Conservation (phyloP, 2,113 vertebrate genomes). For the Chrysemys picta region DNA sequence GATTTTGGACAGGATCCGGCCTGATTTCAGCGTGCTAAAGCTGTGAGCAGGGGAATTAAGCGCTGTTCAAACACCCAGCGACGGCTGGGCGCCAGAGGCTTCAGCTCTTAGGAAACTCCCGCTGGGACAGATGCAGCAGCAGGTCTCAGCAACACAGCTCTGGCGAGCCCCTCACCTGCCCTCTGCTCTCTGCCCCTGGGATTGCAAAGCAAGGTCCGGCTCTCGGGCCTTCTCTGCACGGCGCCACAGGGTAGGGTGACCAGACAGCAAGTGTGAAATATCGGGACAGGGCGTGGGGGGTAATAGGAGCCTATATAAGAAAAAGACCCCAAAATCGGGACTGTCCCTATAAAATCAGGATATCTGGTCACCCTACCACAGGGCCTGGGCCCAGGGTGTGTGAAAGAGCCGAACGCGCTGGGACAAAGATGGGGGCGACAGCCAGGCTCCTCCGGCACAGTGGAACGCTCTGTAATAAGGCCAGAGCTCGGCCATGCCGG, state of each 20-base stretch:
- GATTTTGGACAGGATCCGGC: neutral
- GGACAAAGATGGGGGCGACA: neutral
- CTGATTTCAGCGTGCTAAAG: neutral
- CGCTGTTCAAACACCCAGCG: neutral
- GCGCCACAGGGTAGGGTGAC: neutral
- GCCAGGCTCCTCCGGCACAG: no score
- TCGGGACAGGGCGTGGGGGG: no score
- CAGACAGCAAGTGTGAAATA: no score
- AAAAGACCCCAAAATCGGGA: no score
- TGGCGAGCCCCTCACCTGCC: neutral
- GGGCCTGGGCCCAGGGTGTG: neutral
- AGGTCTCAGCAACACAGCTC: neutral
- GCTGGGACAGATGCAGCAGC: neutral
- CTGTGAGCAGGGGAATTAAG: neutral
- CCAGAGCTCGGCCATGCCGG: neutral
- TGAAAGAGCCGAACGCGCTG: neutral
- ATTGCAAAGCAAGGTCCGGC: neutral
- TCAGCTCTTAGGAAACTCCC: neutral
- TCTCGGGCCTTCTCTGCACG: neutral
- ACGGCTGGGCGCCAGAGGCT: neutral
- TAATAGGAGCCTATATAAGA: no score
- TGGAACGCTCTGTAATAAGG: neutral
- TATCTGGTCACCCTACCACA: neutral
- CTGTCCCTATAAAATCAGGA: no score
- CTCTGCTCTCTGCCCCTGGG: neutral